Percentiles rank a stretch among this genome's conserved stretches.
Evolutionary conservation across 2,888 invertebrate genomes (phyloP).

Genomic region (Leptogaster cylindrica): DNA sequence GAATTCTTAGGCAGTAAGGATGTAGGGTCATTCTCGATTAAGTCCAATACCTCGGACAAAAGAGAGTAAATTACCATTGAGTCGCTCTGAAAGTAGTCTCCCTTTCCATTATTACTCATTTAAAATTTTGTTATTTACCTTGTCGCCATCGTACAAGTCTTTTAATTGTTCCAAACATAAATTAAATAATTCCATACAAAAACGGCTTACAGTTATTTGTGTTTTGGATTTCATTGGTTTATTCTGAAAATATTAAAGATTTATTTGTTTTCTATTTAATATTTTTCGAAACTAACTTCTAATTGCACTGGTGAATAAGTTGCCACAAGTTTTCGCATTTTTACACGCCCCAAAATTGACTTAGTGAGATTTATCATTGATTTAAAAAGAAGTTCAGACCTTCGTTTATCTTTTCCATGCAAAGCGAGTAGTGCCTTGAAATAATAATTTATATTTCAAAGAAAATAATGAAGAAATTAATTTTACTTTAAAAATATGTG

Average conservation of each 20-base stretch:
- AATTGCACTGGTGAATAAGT: conserved; percentile 42
- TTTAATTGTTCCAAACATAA: conserved; percentile 42
- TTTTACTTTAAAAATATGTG: conserved; percentile 54
- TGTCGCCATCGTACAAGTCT: conserved; percentile 15
- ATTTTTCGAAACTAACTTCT: conserved; percentile 8
- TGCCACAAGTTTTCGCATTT: conserved; percentile 48
- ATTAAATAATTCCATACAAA: conserved; percentile 41
- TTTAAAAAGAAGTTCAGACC: conserved; percentile 49
- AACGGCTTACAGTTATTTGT: conserved; percentile 41
- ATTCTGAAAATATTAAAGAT: conserved; percentile 31
- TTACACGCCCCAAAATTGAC: conserved; percentile 51
- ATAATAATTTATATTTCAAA: neutral
- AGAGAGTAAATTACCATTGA: conserved; percentile 28
- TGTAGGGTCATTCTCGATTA: conserved; percentile 38
- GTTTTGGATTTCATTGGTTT: conserved; percentile 17
- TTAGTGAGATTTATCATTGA: conserved; percentile 51
- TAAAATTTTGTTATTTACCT: conserved; percentile 25
- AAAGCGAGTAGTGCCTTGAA: conserved; percentile 50
- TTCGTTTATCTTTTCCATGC: conserved; percentile 47
- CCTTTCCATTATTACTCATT: neutral
- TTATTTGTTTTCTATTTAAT: neutral
- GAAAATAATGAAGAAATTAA: neutral
- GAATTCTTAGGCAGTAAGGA: conserved; percentile 26
- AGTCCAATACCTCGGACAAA: conserved; percentile 47
- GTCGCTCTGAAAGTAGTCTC: conserved; percentile 21